Base-by-base conservation (phyloP, 2,797 vertebrate species). In the Epinephelus awoara region DNA sequence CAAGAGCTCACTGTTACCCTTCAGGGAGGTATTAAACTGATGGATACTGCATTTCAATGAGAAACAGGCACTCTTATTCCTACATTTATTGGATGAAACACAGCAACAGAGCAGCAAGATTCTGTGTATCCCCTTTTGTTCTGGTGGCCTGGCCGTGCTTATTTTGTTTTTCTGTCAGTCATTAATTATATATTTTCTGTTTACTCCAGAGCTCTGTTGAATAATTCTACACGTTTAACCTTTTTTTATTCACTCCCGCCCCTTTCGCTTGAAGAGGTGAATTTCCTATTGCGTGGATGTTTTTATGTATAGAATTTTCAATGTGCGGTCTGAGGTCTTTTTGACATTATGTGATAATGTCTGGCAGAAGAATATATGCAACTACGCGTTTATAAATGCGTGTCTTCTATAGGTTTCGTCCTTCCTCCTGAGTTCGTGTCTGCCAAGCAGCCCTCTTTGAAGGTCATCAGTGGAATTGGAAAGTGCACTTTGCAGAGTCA, bases 391-490 rank as follows among this genome's bases (percentile, higher is more conserved):
- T 50, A 56, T 73, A 57, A 71, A 68, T 65, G 79, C 5, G 54
- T 64, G 51, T 51, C 42, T 67, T 72, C 56, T 54, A 51, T 57
- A 83, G 75, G 49, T 68, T 55, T 49, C 74, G 85, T 87, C 91
- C 89, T 88, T 86, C 52, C 58, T 75, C 57, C 78, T 79, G 76
- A 66, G 61, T 88, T 79, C 34, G 85, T 75, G 75, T 88, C 73
- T 87, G 86, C 82, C 79, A 72, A 74, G 58, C 73, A 68, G 75
- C 67, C 83, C 82, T 85, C 75, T 85, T 76, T 80, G 92, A 95
- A 95, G 95, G 95, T 95, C 95, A 93, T 93, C 93, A 91, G 87
- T 93, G 85, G 94, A 94, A 94, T 93, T 90, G 91, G 87, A 94
- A 94, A 94, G 89, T 93, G 92, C 88, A 91, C 88, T 93, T 91